Evolutionary conservation across 64 coral and sea anemone genomes (phyloP), one percentile per base, ranked within the genome.

Genomic region (Trachythela sp.): DNA sequence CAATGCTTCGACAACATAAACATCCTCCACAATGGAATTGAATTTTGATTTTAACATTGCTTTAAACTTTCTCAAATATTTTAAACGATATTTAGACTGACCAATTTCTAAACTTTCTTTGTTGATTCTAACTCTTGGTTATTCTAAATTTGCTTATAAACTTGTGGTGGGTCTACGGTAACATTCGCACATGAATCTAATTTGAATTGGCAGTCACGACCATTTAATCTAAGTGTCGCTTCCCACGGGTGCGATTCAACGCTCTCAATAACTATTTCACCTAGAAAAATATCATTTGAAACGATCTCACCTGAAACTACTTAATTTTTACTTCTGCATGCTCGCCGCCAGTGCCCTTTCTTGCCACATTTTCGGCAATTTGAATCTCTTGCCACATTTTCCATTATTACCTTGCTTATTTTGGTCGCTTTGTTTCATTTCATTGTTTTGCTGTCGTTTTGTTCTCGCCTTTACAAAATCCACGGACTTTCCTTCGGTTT

Each of bases 201-300:
- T 72, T 72, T 72, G 29, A 72, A 72, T 72, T 72, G 68, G 1
- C 1, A 72, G 2, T 72, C 29, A 10, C 9, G 18, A 72, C 68
- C 68, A 35, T 72, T 72, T 72, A 72, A 1, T 72, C 29, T 29
- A 29, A 72, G 24, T 27, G 68, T 72, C 1, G 68, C 33, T 72
- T 22, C 26, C 68, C 68, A 72, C 29, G 68, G 2, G 68, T 72
- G 68, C 29, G 68, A 72, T 72, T 72, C 68, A n/a, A 72, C 33
- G 26, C 68, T 72, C 29, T 72, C 68, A 72, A 72, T 72, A 26
- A 72, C 1, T 72, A 72, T 29, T 72, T 72, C 68, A 72, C 68
- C 68, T 14, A 72, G 26, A 35, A 72, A 72, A 2, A 72, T 24
- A 72, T 72, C 68, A 72, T 1, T 72, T 22, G 68, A 35, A 72